phyloP scores from a whole-genome alignment of 2,113 vertebrate species.

The Brachirus orientalis region DNA sequence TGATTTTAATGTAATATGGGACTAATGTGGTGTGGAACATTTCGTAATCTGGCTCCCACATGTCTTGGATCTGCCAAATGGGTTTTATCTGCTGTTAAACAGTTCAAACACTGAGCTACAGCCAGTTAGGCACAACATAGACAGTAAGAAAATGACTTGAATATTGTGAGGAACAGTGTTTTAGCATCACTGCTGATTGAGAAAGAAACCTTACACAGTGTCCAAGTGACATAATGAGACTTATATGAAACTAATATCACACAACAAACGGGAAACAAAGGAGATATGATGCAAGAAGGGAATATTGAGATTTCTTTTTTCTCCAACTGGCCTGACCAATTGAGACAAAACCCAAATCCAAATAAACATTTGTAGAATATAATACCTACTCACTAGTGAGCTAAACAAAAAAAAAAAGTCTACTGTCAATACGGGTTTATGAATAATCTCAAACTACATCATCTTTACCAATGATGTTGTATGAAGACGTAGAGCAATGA shows the following conservation, averaged over 20 bases:
- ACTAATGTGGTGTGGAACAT: conserved; percentile 75
- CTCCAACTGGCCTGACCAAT: conserved; percentile 42
- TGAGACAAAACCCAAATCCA: no score
- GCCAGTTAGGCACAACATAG: conserved; percentile 32
- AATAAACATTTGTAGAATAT: no score
- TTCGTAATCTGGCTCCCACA: conserved; percentile 73
- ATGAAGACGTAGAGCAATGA: no score
- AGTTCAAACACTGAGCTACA: conserved; percentile 58
- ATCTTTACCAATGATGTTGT: no score
- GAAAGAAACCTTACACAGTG: background rate
- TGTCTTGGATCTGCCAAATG: conserved; percentile 65
- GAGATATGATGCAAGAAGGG: no score
- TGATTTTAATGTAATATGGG: conserved; percentile 73
- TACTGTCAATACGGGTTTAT: no score
- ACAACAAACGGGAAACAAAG: no score
- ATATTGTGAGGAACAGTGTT: conserved; percentile 13
- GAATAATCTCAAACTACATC: no score
- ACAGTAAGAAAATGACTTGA: conserved; percentile 36
- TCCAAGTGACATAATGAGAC: no score
- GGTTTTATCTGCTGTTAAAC: conserved; percentile 64
- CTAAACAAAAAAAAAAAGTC: no score
- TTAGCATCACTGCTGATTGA: background rate
- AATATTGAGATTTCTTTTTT: conserved; percentile 17
- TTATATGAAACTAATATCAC: no score
- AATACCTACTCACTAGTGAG: no score